A percentile compares a stretch with the other conserved stretches of the same genome.
phyloP scores from a whole-genome alignment of 2,888 invertebrate species.

The Sphecodes monilicornis region DNA sequence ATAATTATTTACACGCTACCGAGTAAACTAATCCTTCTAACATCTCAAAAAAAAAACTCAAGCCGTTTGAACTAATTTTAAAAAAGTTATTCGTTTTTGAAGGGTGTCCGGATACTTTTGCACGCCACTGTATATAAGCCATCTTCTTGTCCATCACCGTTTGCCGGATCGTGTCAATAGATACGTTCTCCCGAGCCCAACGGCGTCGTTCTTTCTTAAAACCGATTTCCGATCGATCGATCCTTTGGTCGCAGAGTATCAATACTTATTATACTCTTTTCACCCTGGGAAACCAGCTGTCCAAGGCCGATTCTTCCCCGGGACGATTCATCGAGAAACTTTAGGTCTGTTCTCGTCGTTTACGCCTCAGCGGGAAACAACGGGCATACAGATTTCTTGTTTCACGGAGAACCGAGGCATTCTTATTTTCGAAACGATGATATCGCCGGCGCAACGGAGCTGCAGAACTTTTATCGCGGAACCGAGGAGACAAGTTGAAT shows the following conservation, averaged over 20 bases:
- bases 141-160: background rate
- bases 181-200: slow-evolving; percentile 9
- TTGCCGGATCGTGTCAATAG: background rate
- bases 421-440: background rate
- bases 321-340: slow-evolving; percentile 79
- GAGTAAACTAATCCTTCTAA: too few relatives aligned
- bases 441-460: background rate
- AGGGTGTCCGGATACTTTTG: too few relatives aligned
- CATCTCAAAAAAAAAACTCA: too few relatives aligned
- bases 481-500: background rate
- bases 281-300: background rate
- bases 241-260: slow-evolving; percentile 72
- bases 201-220: background rate
- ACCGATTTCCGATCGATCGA: slow-evolving; percentile 67
- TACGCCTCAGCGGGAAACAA: background rate
- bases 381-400: background rate
- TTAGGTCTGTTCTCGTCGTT: slow-evolving; percentile 68
- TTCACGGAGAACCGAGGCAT: background rate
- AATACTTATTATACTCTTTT: slow-evolving; percentile 76
- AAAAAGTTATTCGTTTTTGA: too few relatives aligned
- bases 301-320: slow-evolving; percentile 50
- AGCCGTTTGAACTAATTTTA: too few relatives aligned
- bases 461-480: background rate
- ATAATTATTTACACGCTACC: too few relatives aligned
- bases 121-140: too few relatives aligned